phyloP scores from a whole-genome alignment of 2,888 invertebrate species.

The Choristoneura rosaceana region DNA sequence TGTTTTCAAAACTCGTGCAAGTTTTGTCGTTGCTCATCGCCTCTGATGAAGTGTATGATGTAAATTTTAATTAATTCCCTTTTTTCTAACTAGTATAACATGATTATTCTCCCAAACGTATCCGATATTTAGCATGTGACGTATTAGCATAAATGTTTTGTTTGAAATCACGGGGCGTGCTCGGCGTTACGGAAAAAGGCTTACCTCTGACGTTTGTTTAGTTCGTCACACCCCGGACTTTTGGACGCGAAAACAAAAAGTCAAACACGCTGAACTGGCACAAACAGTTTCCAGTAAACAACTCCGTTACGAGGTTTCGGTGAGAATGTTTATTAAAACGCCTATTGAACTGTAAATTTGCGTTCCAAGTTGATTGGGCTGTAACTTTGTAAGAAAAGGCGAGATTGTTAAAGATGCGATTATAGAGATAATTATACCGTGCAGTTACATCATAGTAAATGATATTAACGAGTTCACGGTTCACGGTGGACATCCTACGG shows the following conservation, averaged over 20 bases:
- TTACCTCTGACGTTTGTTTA: conserved; percentile 34
- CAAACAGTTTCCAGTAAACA: conserved; percentile 16
- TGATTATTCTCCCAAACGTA: background rate
- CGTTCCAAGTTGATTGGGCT: too few relatives aligned
- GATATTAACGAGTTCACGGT: too few relatives aligned
- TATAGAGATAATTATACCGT: too few relatives aligned
- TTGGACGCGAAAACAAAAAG: conserved; percentile 25
- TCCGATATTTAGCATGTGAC: background rate
- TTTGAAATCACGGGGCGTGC: conserved; percentile 25
- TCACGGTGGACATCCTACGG: too few relatives aligned
- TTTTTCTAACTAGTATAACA: background rate
- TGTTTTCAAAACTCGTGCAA: too few relatives aligned
- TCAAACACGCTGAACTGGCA: conserved; percentile 20
- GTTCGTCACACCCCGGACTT: conserved; percentile 15
- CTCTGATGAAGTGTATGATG: too few relatives aligned
- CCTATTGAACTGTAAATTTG: too few relatives aligned
- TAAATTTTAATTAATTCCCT: background rate
- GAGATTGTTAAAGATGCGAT: too few relatives aligned
- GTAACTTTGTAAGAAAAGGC: too few relatives aligned
- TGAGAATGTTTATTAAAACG: background rate
- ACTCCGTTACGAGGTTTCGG: background rate
- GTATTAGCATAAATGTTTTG: conserved; percentile 16
- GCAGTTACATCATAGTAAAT: too few relatives aligned
- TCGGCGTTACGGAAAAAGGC: conserved; percentile 32
- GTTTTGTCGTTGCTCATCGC: too few relatives aligned